Conservation (phyloP, 1,140 invertebrate species). For the Reticulitermes speratus region DNA sequence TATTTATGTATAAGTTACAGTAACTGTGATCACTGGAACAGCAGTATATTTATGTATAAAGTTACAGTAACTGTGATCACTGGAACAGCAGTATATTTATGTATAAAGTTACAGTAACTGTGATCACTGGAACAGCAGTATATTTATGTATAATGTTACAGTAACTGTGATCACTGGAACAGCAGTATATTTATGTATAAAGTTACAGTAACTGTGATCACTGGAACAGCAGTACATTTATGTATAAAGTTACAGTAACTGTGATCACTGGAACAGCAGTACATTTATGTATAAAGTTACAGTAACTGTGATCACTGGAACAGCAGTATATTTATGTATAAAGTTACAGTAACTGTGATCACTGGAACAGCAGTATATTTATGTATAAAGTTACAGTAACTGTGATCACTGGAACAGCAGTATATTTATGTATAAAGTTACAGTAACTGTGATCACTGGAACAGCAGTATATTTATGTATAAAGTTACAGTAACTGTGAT, state of each 20-base stretch:
- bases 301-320: conserved; percentile 61
- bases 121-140: conserved; percentile 62
- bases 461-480: no score
- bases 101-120: no score
- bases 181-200: no score
- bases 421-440: conserved; percentile 32
- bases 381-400: no score
- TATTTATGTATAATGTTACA: conserved; percentile 32
- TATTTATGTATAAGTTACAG: no score
- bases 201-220: conserved; percentile 50
- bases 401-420: conserved; percentile 62
- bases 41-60: conserved; percentile 34
- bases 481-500: conserved; percentile 43
- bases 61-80: neutral
- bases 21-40: conserved; percentile 62
- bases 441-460: no score
- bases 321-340: conserved; percentile 35
- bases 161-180: no score
- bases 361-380: no score
- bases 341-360: neutral
- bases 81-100: no score
- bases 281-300: no score
- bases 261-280: no score
- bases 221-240: conserved; percentile 52
- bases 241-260: conserved; percentile 3